Evolutionary conservation across 2,888 invertebrate genomes (phyloP).

Genomic region (Agrochola lychnidis): DNA sequence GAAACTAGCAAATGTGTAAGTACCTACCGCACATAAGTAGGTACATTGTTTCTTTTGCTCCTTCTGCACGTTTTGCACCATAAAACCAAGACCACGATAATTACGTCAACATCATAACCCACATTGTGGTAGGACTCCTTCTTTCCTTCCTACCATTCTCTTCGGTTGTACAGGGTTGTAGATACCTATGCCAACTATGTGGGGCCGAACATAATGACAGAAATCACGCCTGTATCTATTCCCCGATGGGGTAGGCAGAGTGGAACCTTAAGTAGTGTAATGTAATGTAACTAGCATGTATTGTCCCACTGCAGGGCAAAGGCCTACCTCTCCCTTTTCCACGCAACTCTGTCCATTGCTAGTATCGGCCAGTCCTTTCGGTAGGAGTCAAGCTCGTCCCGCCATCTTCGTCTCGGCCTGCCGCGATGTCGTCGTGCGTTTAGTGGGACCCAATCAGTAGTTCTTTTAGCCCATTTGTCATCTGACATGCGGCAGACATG

Average conservation of each 20-base stretch:
- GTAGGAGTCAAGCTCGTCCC: too few relatives aligned
- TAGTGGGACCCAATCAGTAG: too few relatives aligned
- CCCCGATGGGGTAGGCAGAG: not conserved
- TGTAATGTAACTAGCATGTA: too few relatives aligned
- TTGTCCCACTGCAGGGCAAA: too few relatives aligned
- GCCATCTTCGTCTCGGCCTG: too few relatives aligned
- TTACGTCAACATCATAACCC: not conserved
- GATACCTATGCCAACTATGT: not conserved
- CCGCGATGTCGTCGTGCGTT: too few relatives aligned
- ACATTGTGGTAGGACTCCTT: not conserved
- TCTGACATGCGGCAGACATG: too few relatives aligned
- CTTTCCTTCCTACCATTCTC: not conserved
- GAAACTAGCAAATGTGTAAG: constrained; percentile 79
- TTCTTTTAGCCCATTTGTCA: too few relatives aligned
- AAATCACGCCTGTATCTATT: not conserved
- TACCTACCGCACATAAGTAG: constrained; percentile 35
- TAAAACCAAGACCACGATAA: not conserved
- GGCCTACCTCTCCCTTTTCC: too few relatives aligned
- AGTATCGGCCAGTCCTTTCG: too few relatives aligned
- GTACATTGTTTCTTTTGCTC: not conserved
- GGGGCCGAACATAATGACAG: not conserved
- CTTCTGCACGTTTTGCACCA: not conserved
- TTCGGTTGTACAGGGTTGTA: not conserved
- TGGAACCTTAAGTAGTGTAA: too few relatives aligned
- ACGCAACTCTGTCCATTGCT: too few relatives aligned